Conservation (phyloP, 2,113 vertebrate genomes). For the Diadophis punctatus region DNA sequence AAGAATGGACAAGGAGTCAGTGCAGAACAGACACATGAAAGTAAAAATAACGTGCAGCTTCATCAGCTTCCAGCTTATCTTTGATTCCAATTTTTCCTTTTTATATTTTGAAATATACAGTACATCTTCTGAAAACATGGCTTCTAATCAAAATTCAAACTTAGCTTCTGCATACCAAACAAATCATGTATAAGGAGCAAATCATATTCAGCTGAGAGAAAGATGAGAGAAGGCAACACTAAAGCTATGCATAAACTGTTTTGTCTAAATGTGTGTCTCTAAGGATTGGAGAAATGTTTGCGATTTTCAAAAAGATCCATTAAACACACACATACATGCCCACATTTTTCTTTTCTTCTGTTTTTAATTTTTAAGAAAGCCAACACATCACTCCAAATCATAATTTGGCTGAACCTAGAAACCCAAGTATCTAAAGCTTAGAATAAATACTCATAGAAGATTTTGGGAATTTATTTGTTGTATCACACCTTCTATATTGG, state of each 20-base stretch:
- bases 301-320: not conserved
- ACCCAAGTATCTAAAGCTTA: not conserved
- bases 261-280: not conserved
- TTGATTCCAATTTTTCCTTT: not conserved
- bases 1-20: not conserved
- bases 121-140: not conserved
- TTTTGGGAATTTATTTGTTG: not conserved
- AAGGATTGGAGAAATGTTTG: not conserved
- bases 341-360: not conserved
- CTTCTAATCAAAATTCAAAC: not conserved
- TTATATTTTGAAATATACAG: not conserved
- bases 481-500: not conserved
- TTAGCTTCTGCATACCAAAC: not conserved
- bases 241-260: not conserved
- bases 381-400: not conserved
- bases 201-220: not conserved
- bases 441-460: not conserved
- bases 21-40: not conserved
- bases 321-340: not conserved
- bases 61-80: not conserved
- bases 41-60: not conserved
- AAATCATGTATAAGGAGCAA: not conserved
- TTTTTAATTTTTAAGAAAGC: not conserved
- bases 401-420: not conserved
- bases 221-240: not conserved